phyloP scores from a whole-genome alignment of 2,113 vertebrate genomes.

The Oreocharis arfaki region DNA sequence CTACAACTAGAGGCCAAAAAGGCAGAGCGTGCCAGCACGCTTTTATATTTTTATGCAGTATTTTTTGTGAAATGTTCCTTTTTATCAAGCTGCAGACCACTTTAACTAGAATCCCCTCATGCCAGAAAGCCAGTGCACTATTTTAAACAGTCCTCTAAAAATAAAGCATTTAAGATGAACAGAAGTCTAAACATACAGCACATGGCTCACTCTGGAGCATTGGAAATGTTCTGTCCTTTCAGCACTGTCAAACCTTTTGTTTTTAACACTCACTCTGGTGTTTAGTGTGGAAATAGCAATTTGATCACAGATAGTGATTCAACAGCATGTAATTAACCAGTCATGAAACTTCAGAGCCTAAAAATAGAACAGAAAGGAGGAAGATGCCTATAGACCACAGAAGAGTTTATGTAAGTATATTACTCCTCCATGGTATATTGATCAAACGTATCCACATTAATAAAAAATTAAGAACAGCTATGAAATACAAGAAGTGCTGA shows the following conservation, averaged over 20 bases:
- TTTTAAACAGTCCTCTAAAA: neutral
- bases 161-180: neutral
- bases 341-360: slow-evolving; percentile 36
- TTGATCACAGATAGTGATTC: slow-evolving; percentile 6
- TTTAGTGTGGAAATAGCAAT: slow-evolving; percentile 36
- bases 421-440: neutral
- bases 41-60: neutral
- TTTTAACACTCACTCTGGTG: neutral
- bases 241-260: neutral
- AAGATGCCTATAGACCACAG: slow-evolving; percentile 5
- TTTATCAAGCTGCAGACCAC: neutral
- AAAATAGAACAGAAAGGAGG: slow-evolving; percentile 46
- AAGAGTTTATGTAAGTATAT: neutral
- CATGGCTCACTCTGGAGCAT: neutral
- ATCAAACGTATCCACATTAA: neutral
- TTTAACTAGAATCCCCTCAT: neutral
- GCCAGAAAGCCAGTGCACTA: neutral
- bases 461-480: neutral
- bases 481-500: neutral
- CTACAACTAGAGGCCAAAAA: neutral
- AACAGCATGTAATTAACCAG: neutral
- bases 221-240: neutral
- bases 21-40: neutral
- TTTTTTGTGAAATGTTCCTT: neutral
- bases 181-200: neutral